Evolutionary conservation across 2,888 invertebrate genomes (phyloP).

Genomic region (Loripinus fragilis): DNA sequence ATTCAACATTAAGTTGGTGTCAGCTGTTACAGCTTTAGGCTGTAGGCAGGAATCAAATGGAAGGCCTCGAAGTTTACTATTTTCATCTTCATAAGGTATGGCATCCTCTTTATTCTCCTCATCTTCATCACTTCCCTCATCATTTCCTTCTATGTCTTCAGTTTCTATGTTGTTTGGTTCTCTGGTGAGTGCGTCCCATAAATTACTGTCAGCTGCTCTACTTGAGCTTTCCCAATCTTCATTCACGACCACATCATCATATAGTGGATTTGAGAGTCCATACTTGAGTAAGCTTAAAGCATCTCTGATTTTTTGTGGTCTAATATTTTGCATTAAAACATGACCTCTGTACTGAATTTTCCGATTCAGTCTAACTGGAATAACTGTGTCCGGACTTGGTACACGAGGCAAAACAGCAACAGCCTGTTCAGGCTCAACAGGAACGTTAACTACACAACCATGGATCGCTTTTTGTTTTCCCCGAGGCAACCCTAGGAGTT

Average conservation of each 20-base stretch:
- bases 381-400: constrained; percentile 28
- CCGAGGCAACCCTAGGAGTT: constrained; percentile 34
- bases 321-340: constrained; percentile 27
- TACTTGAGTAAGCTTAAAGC: constrained; percentile 43
- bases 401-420: constrained; percentile 27
- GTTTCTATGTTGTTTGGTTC: neutral
- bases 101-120: neutral
- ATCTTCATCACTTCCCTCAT: neutral
- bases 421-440: constrained; percentile 33
- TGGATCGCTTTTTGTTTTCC: constrained; percentile 48
- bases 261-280: constrained; percentile 32
- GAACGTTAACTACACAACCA: constrained; percentile 46
- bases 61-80: constrained; percentile 31
- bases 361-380: constrained; percentile 40
- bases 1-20: constrained; percentile 13
- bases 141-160: neutral
- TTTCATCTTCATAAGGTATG: constrained; percentile 22
- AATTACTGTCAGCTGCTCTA: neutral
- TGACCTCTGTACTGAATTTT: constrained; percentile 43
- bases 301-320: constrained; percentile 38
- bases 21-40: constrained; percentile 42
- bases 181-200: neutral
- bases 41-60: constrained; percentile 44
- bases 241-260: constrained; percentile 42
- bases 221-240: constrained; percentile 23